Base-by-base conservation (phyloP, 2,888 invertebrate genomes). In the Phasia obesa region DNA sequence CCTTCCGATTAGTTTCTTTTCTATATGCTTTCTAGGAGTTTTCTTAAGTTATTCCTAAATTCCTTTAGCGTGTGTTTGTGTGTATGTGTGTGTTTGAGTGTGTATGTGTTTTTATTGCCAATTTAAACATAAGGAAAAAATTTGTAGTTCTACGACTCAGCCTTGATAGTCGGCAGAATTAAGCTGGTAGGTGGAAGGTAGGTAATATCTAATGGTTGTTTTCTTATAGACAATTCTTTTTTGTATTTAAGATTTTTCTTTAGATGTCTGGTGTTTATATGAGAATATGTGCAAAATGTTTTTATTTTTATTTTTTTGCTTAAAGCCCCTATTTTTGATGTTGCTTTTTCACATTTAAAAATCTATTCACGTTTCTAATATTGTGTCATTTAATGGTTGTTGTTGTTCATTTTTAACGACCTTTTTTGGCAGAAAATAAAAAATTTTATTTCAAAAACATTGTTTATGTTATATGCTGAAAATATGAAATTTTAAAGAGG, bases 361-460 rank as follows among this genome's bases (percentile, higher is more conserved):
- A 79, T 79, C 78, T 47, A 60, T 75, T 65, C 75, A 79, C 75
- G 83, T 83, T 79, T 83, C 83, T 83, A 75, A 83, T 83, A 83
- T 83, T 71, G 78, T 83, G 78, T 83, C 75, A 83, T 60, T 71
- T 83, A 70, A 74, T 70, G 73, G 74, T 65, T 44, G 70, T 44
- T 57, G 60, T 60, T 79, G 53, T 42, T 38, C 25, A 42, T 51
- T 11, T 35, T 27, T 35, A 11, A 35, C 31, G 7, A 31, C 31
- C 19, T 38, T 44, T 44, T 42, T 55, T 59, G 13, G 13, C 6
- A 2, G 65, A 21, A 57, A 15, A 21, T 19, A 17, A 47, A 6
- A 17, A 47, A 17, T 51, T 44, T 53, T 67, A 13, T 78, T 57
- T 49, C 1, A 25, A 42, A 70, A 27, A 59, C 5, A 53, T 53